Percentiles rank a stretch among this genome's conserved stretches.
Conservation (phyloP, 2,113 vertebrate genomes). For the Xenopus tropicalis region DNA sequence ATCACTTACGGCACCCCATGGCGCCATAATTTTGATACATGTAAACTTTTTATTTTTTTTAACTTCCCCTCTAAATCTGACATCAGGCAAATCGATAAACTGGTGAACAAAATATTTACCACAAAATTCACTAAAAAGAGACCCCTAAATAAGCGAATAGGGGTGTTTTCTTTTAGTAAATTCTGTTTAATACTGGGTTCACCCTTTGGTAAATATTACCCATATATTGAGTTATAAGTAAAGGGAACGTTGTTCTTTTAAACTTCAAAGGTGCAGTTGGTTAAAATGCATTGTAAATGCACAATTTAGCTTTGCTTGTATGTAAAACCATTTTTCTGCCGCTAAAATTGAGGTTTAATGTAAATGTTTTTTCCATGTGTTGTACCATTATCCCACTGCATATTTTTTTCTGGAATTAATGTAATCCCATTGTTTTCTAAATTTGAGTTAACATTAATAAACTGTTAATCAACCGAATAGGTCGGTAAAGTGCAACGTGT, state of each 20-base stretch:
- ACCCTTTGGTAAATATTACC: too few species aligned
- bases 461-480: not conserved
- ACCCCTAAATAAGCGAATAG: not conserved
- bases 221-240: too few species aligned
- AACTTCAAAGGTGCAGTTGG: conserved; percentile 18
- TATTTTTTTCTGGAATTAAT: conserved; percentile 23
- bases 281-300: conserved; percentile 17
- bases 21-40: conserved; percentile 40
- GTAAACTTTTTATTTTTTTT: conserved; percentile 6
- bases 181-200: too few species aligned
- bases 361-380: too few species aligned
- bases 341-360: too few species aligned
- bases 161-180: conserved; percentile 4
- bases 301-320: conserved; percentile 18
- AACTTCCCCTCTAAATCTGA: conserved; percentile 11
- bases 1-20: conserved; percentile 31
- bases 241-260: not conserved
- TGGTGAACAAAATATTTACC: too few species aligned
- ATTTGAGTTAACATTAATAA: not conserved
- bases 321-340: too few species aligned
- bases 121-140: too few species aligned
- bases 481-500: not conserved
- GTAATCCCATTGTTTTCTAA: conserved; percentile 26
- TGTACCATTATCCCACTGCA: too few species aligned
- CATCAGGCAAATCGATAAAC: not conserved